Evolutionary conservation across 2,888 invertebrate species (phyloP), one percentile per base, ranked within the genome.

Genomic region (Platerodrilus igneus): DNA sequence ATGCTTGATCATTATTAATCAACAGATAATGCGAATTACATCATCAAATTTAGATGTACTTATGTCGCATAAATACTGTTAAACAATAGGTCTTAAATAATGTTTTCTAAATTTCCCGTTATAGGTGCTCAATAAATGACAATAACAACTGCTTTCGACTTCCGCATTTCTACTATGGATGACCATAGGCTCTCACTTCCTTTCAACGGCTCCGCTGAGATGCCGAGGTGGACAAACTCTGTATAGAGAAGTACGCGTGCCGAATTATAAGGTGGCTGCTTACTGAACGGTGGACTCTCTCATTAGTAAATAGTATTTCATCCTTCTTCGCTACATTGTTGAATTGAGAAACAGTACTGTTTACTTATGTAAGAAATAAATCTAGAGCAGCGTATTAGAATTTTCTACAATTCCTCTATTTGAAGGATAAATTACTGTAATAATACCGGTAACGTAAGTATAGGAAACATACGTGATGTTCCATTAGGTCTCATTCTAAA

Each of bases 121-220:
- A 43, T 38, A n/a, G n/a, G 33, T 36, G 39, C 38, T 42, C 37
- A 34, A 42, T 42, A 42, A 42, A 25, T 37, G 42, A 42, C 43
- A 35, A 25, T 37, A 42, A 45, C 39, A 32, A 45, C 45, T 34
- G 37, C 46, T 46, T 35, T 30, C 31, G 36, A 46, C 46, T 46
- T 46, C 46, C 46, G 46, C 46, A 37, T 46, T 46, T 46, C 46
- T 46, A 42, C 33, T 37, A 46, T 46, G 37, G 42, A 46, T 42
- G 38, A 41, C 34, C 40, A 41, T 38, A 41, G 42, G 42, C 42
- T 46, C 42, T 46, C 42, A 46, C 46, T 46, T 46, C 46, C 46
- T 46, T 25, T 43, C 39, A 27, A 22, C 29, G 27, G 37, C 34
- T 34, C 17, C 23, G 33, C 16, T 31, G 13, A 32, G 23, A 35